Evolutionary conservation across 2,113 vertebrate genomes (phyloP), one percentile per base, ranked within the genome.

Genomic region (Percina caprodes): DNA sequence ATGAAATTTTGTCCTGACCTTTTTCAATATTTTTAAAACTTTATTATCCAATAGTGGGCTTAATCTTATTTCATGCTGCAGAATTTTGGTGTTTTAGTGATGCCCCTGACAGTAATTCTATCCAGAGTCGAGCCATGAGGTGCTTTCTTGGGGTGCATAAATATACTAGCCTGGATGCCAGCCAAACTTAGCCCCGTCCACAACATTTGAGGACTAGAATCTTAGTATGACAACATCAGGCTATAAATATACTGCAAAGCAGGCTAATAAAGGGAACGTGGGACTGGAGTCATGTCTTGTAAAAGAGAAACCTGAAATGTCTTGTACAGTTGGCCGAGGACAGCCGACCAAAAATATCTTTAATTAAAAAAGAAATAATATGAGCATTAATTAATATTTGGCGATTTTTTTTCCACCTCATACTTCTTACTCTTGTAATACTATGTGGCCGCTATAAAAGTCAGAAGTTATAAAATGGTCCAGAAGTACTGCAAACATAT

Each of bases 51-150:
- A 55, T 56, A 19, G 35, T 48, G 8, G 33, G 24, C 62, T 48
- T 54, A 77, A 7, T 69, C 30, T 33, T 26, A 42, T 46, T 68
- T 62, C 1, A 21, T 62, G 56, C 21, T 21, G 18, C 33, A 30
- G 62, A 30, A 74, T 18, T 46, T 15, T 18, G 18, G 10, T 13
- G n/a, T 16, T 54, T 68, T 42, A 48, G 60, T 14, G 33, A 80
- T 11, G 13, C 30, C n/a, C 78, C 30, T 42, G 70, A 71, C 49
- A 55, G 48, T 54, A 58, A 49, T 80, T 45, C n/a, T n/a, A 16
- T 33, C 24, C 60, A 30, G 45, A 42, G 21, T 24, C 1, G n/a
- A 65, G 51, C 69, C 13, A 8, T 56, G 21, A 56, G 51, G 46
- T 14, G 33, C 33, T 49, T 49, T 73, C 61, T 24, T 6, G 18